A percentile compares a stretch with the other conserved stretches of the same genome.
Evolutionary conservation across 2,797 vertebrate species (phyloP).

Genomic region (Microhierax caerulescens): DNA sequence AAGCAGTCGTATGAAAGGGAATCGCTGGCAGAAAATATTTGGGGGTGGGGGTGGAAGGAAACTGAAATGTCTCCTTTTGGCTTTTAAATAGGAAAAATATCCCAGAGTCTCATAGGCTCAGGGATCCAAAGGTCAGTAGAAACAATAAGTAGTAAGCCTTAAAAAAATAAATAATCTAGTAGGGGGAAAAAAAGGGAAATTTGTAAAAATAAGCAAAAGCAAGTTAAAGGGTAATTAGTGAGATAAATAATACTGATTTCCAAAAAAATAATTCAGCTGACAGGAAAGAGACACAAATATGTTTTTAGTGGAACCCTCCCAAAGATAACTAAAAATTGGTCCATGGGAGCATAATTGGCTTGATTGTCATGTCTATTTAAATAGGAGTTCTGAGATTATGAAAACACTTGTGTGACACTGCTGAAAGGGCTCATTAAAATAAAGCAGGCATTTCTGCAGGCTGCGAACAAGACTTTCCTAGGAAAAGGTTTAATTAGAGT

Average conservation of each 20-base stretch:
- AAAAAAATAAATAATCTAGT: constrained; percentile 1
- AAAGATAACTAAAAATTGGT: constrained; percentile 41
- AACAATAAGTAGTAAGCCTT: constrained; percentile 41
- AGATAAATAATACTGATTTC: constrained; percentile 28
- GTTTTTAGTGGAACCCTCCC: constrained; percentile 34
- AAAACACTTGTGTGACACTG: background rate
- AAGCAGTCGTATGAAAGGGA: background rate
- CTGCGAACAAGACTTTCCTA: background rate
- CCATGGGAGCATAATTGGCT: constrained; percentile 9
- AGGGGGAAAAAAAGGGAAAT: background rate
- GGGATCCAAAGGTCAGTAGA: background rate
- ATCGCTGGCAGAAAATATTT: background rate
- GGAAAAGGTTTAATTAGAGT: background rate
- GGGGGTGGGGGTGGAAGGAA: rapidly evolving
- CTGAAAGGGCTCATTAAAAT: background rate
- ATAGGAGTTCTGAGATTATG: background rate
- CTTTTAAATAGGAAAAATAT: constrained; percentile 26
- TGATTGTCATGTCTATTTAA: constrained; percentile 27
- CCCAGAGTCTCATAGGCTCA: background rate
- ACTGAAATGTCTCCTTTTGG: background rate
- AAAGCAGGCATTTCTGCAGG: background rate
- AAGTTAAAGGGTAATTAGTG: constrained; percentile 44
- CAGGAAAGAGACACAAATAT: background rate
- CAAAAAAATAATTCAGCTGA: background rate
- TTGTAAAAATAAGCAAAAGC: constrained; percentile 47